phyloP scores from a whole-genome alignment of 2,113 vertebrate genomes.

The Elgaria multicarinata region DNA sequence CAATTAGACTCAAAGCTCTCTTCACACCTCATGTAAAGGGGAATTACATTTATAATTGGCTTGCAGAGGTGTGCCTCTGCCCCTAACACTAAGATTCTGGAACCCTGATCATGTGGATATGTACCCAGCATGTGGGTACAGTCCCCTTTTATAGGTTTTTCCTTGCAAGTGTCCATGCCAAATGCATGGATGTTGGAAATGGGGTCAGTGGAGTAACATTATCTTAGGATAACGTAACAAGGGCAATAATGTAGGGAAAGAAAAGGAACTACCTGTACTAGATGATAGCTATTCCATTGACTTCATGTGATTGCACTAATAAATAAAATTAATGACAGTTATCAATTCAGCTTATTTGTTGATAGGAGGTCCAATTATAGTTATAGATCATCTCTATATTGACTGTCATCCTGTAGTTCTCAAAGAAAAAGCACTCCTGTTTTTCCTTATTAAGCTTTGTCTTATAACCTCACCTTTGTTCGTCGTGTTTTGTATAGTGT shows the following conservation, averaged over 20 bases:
- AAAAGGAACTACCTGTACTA: not conserved
- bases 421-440: not conserved
- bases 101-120: not conserved
- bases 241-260: not conserved
- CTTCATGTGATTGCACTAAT: not conserved
- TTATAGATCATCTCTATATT: not conserved
- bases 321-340: not conserved
- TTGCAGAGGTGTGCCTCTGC: not conserved
- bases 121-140: not conserved
- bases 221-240: not conserved
- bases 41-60: not conserved
- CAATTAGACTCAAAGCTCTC: conserved; percentile 1
- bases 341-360: not conserved
- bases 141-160: not conserved
- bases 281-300: not conserved
- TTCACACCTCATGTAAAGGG: not conserved
- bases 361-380: not conserved
- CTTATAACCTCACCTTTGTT: not conserved
- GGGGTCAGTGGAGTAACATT: not conserved
- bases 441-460: not conserved
- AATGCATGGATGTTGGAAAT: not conserved
- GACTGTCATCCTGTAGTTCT: not conserved
- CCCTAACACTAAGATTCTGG: not conserved
- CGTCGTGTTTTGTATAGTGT: not conserved
- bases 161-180: not conserved